Evolutionary conservation across 1,140 invertebrate genomes (phyloP), one percentile per base, ranked within the genome.

Genomic region (Aphaenogaster ashmeadi): DNA sequence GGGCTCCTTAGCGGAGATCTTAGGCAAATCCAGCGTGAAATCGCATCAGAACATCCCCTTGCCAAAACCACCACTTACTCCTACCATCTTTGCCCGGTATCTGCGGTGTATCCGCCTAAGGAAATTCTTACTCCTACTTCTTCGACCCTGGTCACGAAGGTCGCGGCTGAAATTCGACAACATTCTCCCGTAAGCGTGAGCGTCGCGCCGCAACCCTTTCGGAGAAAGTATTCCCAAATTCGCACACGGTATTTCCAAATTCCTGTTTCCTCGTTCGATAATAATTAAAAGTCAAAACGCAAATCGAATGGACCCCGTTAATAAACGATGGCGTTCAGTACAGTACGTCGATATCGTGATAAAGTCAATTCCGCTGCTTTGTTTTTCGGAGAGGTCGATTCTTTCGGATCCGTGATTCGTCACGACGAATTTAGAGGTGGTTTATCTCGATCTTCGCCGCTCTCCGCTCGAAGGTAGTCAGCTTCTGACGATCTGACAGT

Each of bases 1-100:
- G 94, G 93, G 91, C 94, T 95, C 94, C 95, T 95, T 95, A 94
- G 92, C 93, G 93, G 91, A 95, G 94, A 95, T 95, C 95, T 95
- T 95, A 95, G 93, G 94, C 92, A 95, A 95, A 95, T 95, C 95
- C 95, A 94, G 94, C 95, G 94, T 95, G 94, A 95, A 95, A 95
- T 95, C 95, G 94, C 93, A 95, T 95, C 95, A 94, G 92, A 90
- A 90, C 88, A 92, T 91, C 94, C 93, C 93, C 93, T 94, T 93
- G 89, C 91, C 91, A 91, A 95, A 95, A 95, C 95, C 95, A 94
- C 94, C 94, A 94, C 94, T 95, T 95, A 95, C 93, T 94, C 93
- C 77, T 93, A 92, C 92, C 93, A 90, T 92, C 87, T 88, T 90
- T 79, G 77, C 81, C 87, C 62, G 88, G 64, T 91, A 90, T 90